Evolutionary conservation across 2,797 vertebrate genomes (phyloP).

Genomic region (Lepus oiostolus): DNA sequence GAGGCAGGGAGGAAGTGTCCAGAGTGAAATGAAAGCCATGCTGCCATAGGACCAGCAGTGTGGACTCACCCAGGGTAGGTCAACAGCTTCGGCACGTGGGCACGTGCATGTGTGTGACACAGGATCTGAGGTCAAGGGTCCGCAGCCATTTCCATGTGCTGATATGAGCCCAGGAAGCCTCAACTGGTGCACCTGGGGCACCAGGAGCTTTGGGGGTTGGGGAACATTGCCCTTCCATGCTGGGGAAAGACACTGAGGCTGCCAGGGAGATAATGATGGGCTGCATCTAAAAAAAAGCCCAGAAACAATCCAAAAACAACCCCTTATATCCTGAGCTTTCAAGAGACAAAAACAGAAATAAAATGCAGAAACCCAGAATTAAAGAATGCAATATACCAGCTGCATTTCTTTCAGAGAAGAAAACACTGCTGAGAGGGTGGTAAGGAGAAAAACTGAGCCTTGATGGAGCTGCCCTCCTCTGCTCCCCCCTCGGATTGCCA

Average conservation of each 20-base stretch:
- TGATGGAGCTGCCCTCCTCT: neutral
- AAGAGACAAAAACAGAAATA: slow-evolving; percentile 58
- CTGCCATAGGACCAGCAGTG: neutral
- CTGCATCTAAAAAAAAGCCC: slow-evolving; percentile 7
- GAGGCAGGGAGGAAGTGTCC: neutral
- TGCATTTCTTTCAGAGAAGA: slow-evolving; percentile 20
- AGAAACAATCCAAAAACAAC: neutral
- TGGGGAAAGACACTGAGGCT: slow-evolving; percentile 6
- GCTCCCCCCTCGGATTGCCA: neutral
- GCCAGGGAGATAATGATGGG: neutral
- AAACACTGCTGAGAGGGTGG: neutral
- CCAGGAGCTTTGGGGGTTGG: neutral
- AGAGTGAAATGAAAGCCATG: neutral
- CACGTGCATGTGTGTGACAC: neutral
- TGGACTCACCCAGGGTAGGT: slow-evolving; percentile 12
- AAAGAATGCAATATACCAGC: neutral
- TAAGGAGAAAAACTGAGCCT: slow-evolving; percentile 20
- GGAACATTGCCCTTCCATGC: neutral
- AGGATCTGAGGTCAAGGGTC: neutral
- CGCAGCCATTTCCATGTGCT: neutral
- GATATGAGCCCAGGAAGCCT: neutral
- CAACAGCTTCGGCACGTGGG: neutral
- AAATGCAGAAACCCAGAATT: slow-evolving; percentile 52
- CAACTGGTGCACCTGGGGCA: neutral
- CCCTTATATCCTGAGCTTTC: slow-evolving; percentile 11